phyloP scores from a whole-genome alignment of 2,113 vertebrate species.

The Embiotoca jacksoni region DNA sequence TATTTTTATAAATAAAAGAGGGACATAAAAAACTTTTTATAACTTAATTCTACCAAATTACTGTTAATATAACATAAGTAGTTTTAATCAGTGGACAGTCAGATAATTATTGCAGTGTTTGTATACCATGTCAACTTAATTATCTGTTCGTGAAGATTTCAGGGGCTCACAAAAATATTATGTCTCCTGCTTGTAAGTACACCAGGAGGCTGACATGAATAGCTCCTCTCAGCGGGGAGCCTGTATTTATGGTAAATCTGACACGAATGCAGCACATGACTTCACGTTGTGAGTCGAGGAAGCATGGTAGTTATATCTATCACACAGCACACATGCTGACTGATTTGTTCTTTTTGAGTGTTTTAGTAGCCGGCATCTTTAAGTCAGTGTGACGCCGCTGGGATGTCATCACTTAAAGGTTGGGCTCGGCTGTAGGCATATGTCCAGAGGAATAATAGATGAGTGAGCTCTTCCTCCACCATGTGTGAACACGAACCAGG shows the following conservation, averaged over 20 bases:
- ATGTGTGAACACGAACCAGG: not conserved
- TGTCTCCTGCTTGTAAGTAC: constrained; percentile 9
- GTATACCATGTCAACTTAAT: not conserved
- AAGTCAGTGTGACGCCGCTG: not conserved
- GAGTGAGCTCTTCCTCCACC: not conserved
- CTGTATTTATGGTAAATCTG: constrained; percentile 40
- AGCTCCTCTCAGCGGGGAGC: constrained; percentile 21
- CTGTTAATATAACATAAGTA: not conserved
- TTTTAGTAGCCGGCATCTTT: constrained; percentile 10
- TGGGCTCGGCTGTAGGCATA: not conserved
- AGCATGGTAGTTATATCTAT: not conserved
- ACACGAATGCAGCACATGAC: constrained; percentile 16
- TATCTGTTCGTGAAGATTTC: constrained; percentile 14
- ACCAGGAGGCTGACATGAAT: constrained; percentile 14
- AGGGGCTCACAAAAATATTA: not conserved
- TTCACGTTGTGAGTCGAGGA: not conserved
- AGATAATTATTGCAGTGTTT: constrained; percentile 6
- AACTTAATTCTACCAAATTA: too few relatives aligned
- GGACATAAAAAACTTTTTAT: too few relatives aligned
- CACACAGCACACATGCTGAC: not conserved
- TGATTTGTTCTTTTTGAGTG: constrained; percentile 4
- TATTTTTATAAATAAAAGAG: too few relatives aligned
- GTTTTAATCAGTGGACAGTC: not conserved
- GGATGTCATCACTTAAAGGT: not conserved
- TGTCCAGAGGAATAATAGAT: not conserved